These are phyloP conservation scores for Entelurus aequoreus DNA, from an alignment of 2,113 vertebrate genomes.

Conservation along the genomic window DNA sequence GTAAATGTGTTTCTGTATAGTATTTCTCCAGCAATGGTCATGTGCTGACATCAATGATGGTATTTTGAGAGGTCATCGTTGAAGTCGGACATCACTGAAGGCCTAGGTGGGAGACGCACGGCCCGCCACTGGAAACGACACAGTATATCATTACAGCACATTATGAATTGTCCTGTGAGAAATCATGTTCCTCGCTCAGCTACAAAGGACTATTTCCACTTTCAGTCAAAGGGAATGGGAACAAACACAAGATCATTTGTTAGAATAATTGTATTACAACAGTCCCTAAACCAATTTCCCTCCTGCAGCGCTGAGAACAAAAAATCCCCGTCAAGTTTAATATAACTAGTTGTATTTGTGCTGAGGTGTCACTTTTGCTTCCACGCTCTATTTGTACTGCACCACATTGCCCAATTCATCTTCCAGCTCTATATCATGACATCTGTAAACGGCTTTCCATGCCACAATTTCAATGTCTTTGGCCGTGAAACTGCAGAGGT, in stretches of 20 bases:
- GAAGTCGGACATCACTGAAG: too few relatives aligned
- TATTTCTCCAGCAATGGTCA: too few relatives aligned
- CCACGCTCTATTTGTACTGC: slow-evolving; percentile 3
- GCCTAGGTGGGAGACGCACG: too few relatives aligned
- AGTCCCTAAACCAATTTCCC: background rate
- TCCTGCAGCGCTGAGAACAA: slow-evolving; percentile 12
- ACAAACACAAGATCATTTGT: slow-evolving; percentile 16
- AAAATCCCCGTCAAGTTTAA: slow-evolving; percentile 9
- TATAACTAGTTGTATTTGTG: slow-evolving; percentile 3
- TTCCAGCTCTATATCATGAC: slow-evolving; percentile 5
- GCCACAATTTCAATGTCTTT: background rate
- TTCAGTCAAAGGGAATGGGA: slow-evolving; percentile 11
- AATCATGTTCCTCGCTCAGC: slow-evolving; percentile 14
- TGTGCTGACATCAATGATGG: too few relatives aligned
- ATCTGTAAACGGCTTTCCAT: slow-evolving; percentile 16
- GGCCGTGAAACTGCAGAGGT: slow-evolving; percentile 4
- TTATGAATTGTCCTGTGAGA: slow-evolving; percentile 12
- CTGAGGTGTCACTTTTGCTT: slow-evolving; percentile 7
- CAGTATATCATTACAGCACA: slow-evolving; percentile 11
- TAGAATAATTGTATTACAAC: slow-evolving; percentile 8
- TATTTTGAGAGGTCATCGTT: too few relatives aligned
- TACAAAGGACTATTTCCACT: slow-evolving; percentile 1
- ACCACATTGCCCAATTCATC: slow-evolving; percentile 23
- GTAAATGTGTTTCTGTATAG: too few relatives aligned
- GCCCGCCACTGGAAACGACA: background rate